Percentiles rank a stretch among this genome's conserved stretches.
phyloP scores from a whole-genome alignment of 1,140 invertebrate genomes.

The Ceratosolen fusciceps region DNA sequence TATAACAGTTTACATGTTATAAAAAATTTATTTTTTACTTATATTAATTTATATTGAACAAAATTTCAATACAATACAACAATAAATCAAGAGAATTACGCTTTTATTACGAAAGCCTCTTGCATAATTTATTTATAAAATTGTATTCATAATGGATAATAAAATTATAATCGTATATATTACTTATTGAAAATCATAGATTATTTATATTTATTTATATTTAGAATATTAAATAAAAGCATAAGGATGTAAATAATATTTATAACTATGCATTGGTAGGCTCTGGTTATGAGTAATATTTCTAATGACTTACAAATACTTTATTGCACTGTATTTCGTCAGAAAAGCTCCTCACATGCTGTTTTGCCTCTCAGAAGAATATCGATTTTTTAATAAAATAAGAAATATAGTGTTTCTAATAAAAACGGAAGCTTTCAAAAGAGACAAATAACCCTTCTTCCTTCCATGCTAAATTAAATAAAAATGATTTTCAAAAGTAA shows the following conservation, averaged over 20 bases:
- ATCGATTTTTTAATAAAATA: constrained; percentile 44
- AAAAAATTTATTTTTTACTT: no score
- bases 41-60: no score
- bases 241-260: neutral
- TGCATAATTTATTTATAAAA: no score
- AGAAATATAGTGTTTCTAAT: constrained; percentile 23
- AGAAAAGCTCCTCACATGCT: constrained; percentile 14
- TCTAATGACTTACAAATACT: neutral
- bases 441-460: neutral
- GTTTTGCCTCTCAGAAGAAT: neutral
- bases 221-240: neutral
- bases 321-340: constrained; percentile 1
- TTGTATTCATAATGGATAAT: no score
- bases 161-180: no score
- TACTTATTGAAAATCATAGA: no score
- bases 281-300: constrained; percentile 7
- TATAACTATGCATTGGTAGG: neutral
- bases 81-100: no score
- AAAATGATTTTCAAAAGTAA: no score
- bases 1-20: no score
- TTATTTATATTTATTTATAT: neutral
- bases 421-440: neutral
- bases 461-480: neutral
- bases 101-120: no score
- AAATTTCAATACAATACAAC: no score